Conservation (phyloP, 2,888 invertebrate species). For the Anthophora plumipes region DNA sequence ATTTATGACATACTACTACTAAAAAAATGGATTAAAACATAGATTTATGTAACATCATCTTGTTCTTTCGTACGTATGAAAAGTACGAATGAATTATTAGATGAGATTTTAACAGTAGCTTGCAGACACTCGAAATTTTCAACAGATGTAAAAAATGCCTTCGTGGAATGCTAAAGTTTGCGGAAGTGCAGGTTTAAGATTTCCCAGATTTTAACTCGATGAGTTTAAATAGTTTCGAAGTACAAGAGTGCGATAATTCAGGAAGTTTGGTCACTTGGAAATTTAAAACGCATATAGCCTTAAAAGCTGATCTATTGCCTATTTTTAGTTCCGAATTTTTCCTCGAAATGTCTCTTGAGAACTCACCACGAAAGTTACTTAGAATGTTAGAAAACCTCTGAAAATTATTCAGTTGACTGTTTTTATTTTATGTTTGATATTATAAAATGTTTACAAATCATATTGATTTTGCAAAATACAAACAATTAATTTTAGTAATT, state of each 20-base stretch:
- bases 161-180: conserved; percentile 10
- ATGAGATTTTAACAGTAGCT: background rate
- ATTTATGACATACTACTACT: too few species aligned
- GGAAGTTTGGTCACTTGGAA: conserved; percentile 11
- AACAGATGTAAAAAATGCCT: background rate
- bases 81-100: background rate
- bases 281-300: conserved; percentile 33
- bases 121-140: background rate
- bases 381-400: background rate
- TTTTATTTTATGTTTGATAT: background rate
- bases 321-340: conserved; percentile 3
- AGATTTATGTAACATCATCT: too few species aligned
- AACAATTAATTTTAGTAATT: too few species aligned
- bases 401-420: background rate
- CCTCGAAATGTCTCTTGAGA: background rate
- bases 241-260: conserved; percentile 31
- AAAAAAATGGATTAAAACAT: too few species aligned
- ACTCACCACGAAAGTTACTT: background rate
- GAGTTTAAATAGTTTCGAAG: conserved; percentile 30
- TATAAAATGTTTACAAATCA: too few species aligned
- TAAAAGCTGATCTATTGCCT: conserved; percentile 25
- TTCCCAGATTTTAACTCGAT: background rate
- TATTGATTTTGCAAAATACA: too few species aligned
- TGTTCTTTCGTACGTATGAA: too few species aligned
- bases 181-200: conserved; percentile 4